Conservation (phyloP, 2,113 vertebrate species). For the Chaenocephalus aceratus region DNA sequence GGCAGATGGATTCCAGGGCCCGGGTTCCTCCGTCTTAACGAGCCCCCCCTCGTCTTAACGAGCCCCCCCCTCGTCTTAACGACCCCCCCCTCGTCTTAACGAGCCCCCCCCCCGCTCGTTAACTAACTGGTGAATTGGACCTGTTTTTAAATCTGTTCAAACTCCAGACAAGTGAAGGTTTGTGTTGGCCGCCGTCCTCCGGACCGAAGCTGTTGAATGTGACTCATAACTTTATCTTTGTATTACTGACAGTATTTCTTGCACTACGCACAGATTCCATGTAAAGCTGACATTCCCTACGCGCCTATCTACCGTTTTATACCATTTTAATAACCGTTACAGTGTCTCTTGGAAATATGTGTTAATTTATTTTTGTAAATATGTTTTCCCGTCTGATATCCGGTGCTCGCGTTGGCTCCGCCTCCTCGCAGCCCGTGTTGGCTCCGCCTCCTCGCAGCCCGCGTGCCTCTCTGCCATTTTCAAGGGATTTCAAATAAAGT, state of each 20-base stretch:
- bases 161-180: no score
- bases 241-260: conserved; percentile 60
- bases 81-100: no score
- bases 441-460: conserved; percentile 29
- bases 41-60: no score
- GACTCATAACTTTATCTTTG: conserved; percentile 6
- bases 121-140: not conserved
- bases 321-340: conserved; percentile 53
- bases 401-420: conserved; percentile 62
- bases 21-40: conserved; percentile 15
- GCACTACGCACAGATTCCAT: conserved; percentile 59
- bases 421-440: conserved; percentile 49
- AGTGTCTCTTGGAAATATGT: conserved; percentile 54
- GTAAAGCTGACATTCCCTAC: conserved; percentile 29
- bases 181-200: not conserved
- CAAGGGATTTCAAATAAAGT: conserved; percentile 66
- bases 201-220: conserved; percentile 76
- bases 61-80: no score
- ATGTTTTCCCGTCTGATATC: conserved; percentile 39
- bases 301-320: conserved; percentile 48
- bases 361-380: conserved; percentile 81
- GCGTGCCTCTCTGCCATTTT: conserved; percentile 59
- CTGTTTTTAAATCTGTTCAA: not conserved
- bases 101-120: not conserved
- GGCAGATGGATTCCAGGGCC: conserved; percentile 34